Percentiles rank a stretch among this genome's conserved stretches.
Conservation (phyloP, 2,888 invertebrate genomes). For the Cerastis leucographa region DNA sequence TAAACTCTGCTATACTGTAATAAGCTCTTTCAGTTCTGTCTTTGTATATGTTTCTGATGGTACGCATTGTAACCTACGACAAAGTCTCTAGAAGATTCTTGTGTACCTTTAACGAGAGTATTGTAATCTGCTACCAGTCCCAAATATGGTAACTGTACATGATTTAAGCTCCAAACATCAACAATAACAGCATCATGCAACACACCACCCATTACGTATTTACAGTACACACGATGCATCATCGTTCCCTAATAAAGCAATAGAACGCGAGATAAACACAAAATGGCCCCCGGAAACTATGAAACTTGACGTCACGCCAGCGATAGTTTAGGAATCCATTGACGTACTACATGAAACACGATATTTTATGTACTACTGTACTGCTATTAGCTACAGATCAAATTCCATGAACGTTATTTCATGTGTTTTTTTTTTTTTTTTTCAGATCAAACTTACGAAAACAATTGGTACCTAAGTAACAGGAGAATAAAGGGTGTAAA, state of each 20-base stretch:
- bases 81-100: neutral
- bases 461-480: neutral
- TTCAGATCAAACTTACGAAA: neutral
- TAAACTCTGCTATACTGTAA: no score
- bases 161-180: neutral
- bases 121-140: neutral
- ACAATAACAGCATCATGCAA: constrained; percentile 8
- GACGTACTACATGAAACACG: constrained; percentile 48
- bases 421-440: neutral
- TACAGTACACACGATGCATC: neutral
- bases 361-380: constrained; percentile 45
- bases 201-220: constrained; percentile 8
- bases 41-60: neutral
- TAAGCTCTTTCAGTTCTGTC: no score
- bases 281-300: constrained; percentile 50
- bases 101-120: neutral
- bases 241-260: constrained; percentile 42
- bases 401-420: constrained; percentile 36
- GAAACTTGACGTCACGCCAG: constrained; percentile 46
- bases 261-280: constrained; percentile 27
- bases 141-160: constrained; percentile 1
- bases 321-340: constrained; percentile 40
- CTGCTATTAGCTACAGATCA: constrained; percentile 41
- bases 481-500: no score
- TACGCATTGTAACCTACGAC: neutral